Evolutionary conservation across 64 coral and sea anemone genomes (phyloP).

Genomic region (Montipora cactus): DNA sequence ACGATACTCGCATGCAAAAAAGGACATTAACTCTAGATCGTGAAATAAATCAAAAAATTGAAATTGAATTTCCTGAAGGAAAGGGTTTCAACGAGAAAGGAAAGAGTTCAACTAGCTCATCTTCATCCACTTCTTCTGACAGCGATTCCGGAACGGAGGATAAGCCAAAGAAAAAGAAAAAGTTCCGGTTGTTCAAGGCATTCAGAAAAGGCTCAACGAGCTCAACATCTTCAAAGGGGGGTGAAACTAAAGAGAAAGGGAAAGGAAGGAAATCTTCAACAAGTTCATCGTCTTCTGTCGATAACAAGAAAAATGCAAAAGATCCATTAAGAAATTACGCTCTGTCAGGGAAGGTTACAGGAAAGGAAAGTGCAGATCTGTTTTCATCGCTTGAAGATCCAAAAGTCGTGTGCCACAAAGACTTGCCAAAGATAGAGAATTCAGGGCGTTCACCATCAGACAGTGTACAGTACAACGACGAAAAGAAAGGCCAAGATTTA

Average conservation of each 20-base stretch:
- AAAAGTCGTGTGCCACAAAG: not conserved
- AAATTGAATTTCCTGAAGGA: slow-evolving; percentile 6
- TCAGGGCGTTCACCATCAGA: not conserved
- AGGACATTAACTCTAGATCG: slow-evolving; percentile 13
- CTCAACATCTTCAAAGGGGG: not conserved
- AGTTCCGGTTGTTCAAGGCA: not conserved
- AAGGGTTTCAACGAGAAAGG: not conserved
- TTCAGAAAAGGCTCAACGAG: not conserved
- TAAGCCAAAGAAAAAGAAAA: slow-evolving; percentile 8
- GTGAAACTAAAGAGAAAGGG: not conserved
- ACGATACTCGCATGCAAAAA: not conserved
- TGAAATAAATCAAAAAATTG: slow-evolving; percentile 24
- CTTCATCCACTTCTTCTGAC: slow-evolving; percentile 15
- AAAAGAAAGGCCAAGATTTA: not conserved
- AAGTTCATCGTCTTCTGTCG: slow-evolving; percentile 9
- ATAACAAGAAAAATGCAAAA: not conserved
- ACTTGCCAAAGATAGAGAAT: not conserved
- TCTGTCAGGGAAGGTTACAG: not conserved
- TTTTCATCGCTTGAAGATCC: not conserved
- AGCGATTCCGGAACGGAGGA: not conserved
- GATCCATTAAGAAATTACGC: not conserved
- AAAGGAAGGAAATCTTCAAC: slow-evolving; percentile 14
- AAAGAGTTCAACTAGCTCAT: slow-evolving; percentile 2
- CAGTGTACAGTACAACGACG: not conserved
- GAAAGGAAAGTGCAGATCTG: not conserved